phyloP scores from a whole-genome alignment of 2,113 vertebrate genomes.

The Rynchops niger region DNA sequence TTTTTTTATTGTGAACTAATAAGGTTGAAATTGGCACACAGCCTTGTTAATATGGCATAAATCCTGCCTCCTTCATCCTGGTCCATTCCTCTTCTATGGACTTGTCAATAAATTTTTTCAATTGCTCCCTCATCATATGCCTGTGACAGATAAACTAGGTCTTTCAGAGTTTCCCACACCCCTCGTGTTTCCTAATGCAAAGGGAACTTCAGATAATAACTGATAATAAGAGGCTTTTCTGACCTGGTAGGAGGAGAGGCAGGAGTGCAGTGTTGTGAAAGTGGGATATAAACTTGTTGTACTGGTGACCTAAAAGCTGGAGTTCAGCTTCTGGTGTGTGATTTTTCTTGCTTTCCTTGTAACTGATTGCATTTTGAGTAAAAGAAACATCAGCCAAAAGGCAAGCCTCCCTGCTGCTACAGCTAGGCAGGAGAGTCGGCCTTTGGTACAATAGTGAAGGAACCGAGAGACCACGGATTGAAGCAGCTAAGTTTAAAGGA shows the following conservation, averaged over 20 bases:
- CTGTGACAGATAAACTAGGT: not conserved
- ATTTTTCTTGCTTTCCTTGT: not conserved
- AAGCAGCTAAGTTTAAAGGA: slow-evolving; percentile 38
- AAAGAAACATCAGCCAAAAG: not conserved
- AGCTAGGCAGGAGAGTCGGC: not conserved
- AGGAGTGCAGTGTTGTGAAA: not conserved
- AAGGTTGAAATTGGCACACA: slow-evolving; percentile 8
- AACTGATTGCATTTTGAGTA: not conserved
- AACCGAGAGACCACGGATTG: not conserved
- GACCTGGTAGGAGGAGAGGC: not conserved
- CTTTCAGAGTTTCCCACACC: not conserved
- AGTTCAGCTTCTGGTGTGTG: not conserved
- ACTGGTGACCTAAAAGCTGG: not conserved
- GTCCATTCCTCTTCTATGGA: not conserved
- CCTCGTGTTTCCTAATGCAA: not conserved
- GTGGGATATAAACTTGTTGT: not conserved
- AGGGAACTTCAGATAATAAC: not conserved
- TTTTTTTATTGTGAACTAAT: slow-evolving; percentile 23
- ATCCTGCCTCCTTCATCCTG: slow-evolving; percentile 1
- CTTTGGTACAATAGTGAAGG: not conserved
- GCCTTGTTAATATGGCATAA: slow-evolving; percentile 48
- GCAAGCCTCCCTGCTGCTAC: not conserved
- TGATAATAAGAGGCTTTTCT: not conserved
- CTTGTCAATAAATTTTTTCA: slow-evolving; percentile 35
- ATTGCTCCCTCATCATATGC: not conserved